Conservation (phyloP, 2,113 vertebrate species). For the Salvator merianae region DNA sequence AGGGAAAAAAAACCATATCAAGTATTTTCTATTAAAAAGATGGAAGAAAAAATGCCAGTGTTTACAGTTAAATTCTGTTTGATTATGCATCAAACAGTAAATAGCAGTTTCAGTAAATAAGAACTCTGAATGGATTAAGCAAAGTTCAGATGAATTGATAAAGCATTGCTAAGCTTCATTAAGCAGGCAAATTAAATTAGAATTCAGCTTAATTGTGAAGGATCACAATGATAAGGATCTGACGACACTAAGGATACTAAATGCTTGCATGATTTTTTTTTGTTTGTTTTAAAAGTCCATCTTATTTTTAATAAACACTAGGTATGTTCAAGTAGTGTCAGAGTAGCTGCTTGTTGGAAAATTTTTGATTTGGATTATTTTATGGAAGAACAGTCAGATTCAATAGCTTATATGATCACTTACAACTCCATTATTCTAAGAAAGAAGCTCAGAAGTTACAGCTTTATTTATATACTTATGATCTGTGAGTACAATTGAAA, state of each 20-base stretch:
- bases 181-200: constrained; percentile 8
- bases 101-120: not conserved
- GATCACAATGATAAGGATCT: not conserved
- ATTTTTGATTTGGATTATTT: too few relatives aligned
- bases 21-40: not conserved
- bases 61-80: not conserved
- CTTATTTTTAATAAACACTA: too few relatives aligned
- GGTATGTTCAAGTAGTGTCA: too few relatives aligned
- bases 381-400: too few relatives aligned
- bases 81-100: not conserved
- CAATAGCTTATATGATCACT: too few relatives aligned
- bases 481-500: too few relatives aligned
- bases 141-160: not conserved
- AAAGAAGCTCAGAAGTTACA: too few relatives aligned
- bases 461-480: too few relatives aligned
- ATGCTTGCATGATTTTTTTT: not conserved
- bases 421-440: too few relatives aligned
- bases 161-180: not conserved
- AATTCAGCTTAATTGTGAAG: constrained; percentile 15
- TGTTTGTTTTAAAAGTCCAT: not conserved
- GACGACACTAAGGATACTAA: not conserved
- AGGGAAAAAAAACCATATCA: not conserved
- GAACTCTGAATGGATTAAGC: not conserved
- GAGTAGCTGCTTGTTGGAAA: too few relatives aligned
- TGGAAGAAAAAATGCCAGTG: not conserved